These are phyloP conservation scores for Megalops atlanticus DNA, from an alignment of 2,113 vertebrate genomes.

Conservation along the genomic window DNA sequence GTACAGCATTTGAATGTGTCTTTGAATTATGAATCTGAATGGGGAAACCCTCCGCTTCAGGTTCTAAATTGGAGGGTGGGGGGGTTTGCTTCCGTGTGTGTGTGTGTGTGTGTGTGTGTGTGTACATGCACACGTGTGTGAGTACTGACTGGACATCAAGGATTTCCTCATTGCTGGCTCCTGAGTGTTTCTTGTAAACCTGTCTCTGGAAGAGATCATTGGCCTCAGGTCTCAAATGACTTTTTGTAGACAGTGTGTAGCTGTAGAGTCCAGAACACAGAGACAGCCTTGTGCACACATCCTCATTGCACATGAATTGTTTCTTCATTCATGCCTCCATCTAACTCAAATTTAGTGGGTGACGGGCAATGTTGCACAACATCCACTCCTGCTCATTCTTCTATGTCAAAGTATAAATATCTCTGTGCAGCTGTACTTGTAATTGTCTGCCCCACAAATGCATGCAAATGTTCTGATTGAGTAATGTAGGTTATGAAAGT, in stretches of 20 bases:
- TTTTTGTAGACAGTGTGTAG: background rate
- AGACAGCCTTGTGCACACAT: background rate
- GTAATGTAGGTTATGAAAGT: background rate
- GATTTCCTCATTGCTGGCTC: background rate
- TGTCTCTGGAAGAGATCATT: background rate
- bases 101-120: background rate
- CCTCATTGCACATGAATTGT: background rate
- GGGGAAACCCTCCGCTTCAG: background rate
- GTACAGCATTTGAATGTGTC: background rate
- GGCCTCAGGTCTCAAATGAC: background rate
- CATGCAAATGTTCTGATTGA: background rate
- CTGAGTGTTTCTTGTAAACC: background rate
- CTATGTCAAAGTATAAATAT: constrained; percentile 7
- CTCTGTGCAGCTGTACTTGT: background rate
- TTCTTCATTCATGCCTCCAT: background rate
- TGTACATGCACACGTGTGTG: no score
- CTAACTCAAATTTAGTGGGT: background rate
- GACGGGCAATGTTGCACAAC: background rate
- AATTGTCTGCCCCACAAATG: background rate
- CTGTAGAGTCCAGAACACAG: background rate
- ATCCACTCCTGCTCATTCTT: constrained; percentile 1
- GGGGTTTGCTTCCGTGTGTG: background rate
- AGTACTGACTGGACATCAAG: background rate
- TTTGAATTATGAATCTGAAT: background rate
- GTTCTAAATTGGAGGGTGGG: background rate